Conservation (phyloP, 2,113 vertebrate genomes). For the Mustelus asterias region DNA sequence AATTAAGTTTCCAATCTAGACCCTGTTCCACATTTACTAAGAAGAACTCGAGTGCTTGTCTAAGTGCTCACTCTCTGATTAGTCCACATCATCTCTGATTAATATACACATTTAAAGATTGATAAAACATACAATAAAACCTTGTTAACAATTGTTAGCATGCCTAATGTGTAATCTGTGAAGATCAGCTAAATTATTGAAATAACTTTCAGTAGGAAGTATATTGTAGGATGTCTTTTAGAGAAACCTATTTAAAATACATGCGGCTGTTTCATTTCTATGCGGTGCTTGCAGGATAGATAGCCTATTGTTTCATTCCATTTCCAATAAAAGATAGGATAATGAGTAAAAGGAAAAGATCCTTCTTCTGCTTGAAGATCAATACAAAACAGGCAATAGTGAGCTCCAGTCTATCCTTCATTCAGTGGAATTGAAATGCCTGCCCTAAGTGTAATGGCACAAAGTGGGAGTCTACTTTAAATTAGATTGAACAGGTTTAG, state of each 20-base stretch:
- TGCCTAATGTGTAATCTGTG: background rate
- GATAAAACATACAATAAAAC: background rate
- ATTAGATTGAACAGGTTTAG: background rate
- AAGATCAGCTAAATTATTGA: background rate
- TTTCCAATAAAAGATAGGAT: background rate
- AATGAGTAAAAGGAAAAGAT: background rate
- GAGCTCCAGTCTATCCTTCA: background rate
- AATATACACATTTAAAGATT: background rate
- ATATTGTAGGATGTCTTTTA: background rate
- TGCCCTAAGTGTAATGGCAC: background rate
- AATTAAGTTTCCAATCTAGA: constrained; percentile 32
- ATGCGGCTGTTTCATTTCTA: background rate
- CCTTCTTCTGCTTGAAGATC: background rate
- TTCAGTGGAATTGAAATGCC: background rate
- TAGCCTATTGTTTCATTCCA: background rate
- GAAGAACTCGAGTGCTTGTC: background rate
- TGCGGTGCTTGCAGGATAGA: background rate
- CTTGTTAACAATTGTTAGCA: background rate
- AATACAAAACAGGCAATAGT: background rate
- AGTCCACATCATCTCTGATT: background rate
- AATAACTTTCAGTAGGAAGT: background rate
- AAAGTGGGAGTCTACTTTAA: background rate
- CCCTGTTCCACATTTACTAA: background rate
- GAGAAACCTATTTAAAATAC: background rate
- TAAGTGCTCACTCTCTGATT: background rate